phyloP scores from a whole-genome alignment of 2,113 vertebrate genomes.

The Dromaius novaehollandiae region DNA sequence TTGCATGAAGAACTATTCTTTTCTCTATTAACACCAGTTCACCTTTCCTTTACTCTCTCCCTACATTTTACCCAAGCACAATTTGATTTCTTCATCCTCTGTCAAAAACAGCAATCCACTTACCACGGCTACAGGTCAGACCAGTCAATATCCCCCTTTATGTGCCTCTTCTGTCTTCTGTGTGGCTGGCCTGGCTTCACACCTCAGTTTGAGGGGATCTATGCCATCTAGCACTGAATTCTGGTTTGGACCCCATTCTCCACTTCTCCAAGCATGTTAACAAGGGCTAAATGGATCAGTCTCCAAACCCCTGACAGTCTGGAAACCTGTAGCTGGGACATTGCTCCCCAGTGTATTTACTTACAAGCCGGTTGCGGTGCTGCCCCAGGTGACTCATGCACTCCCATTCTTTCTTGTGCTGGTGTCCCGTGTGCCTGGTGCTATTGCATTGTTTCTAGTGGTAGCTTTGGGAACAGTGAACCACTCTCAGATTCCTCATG shows the following conservation, averaged over 20 bases:
- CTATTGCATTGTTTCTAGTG: accelerated
- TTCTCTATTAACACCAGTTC: not conserved
- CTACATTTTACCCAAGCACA: not conserved
- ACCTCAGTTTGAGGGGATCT: accelerated
- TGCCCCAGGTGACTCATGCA: accelerated
- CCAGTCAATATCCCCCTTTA: accelerated
- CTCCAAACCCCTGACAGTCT: not conserved
- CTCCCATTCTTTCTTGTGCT: not conserved
- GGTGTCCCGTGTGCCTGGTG: accelerated
- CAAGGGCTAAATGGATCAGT: not conserved
- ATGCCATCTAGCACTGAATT: too few species aligned
- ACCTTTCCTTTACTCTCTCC: not conserved
- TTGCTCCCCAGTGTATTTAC: not conserved
- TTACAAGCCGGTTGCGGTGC: too few species aligned
- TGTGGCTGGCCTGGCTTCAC: not conserved
- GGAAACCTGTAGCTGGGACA: not conserved
- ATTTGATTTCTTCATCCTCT: not conserved
- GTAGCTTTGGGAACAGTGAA: not conserved
- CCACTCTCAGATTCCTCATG: accelerated
- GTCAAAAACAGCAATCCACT: not conserved
- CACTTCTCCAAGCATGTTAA: accelerated
- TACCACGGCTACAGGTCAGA: not conserved
- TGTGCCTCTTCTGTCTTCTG: too few species aligned
- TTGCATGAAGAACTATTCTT: not conserved
- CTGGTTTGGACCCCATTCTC: not conserved